Conservation (phyloP, 1,140 invertebrate species). For the Lordiphosa clarofinis region DNA sequence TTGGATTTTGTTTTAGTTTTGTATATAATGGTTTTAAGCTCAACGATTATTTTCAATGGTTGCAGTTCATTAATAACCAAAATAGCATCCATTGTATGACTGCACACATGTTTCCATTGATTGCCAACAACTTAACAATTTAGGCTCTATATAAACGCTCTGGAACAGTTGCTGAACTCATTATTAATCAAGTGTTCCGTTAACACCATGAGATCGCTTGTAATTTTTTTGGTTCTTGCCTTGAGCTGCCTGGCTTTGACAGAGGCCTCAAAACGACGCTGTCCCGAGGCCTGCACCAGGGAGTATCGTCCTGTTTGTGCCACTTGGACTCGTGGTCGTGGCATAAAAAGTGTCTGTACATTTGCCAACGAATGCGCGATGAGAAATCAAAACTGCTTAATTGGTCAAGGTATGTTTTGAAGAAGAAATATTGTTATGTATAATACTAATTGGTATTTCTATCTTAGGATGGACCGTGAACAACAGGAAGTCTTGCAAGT, state of each 20-base stretch:
- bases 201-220: constrained; percentile 16
- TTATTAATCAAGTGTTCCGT: neutral
- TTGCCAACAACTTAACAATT: neutral
- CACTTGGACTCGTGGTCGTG: constrained; percentile 2
- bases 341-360: constrained; percentile 13
- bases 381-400: constrained; percentile 15
- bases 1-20: no score
- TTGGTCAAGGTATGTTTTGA: constrained; percentile 9
- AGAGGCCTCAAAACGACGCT: neutral
- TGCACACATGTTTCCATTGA: neutral
- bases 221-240: constrained; percentile 20
- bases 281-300: constrained; percentile 10
- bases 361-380: constrained; percentile 21
- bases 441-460: neutral
- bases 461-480: constrained; percentile 16
- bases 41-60: no score
- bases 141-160: constrained; percentile 21
- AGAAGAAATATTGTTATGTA: neutral
- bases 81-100: no score
- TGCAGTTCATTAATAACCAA: no score
- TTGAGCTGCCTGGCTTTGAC: constrained; percentile 9
- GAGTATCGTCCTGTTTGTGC: constrained; percentile 23
- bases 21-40: no score
- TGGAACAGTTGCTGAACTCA: neutral
- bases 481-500: neutral